Percentiles rank a stretch among this genome's conserved stretches.
phyloP scores from a whole-genome alignment of 2,888 invertebrate species.

The Argyresthia goedartella region DNA sequence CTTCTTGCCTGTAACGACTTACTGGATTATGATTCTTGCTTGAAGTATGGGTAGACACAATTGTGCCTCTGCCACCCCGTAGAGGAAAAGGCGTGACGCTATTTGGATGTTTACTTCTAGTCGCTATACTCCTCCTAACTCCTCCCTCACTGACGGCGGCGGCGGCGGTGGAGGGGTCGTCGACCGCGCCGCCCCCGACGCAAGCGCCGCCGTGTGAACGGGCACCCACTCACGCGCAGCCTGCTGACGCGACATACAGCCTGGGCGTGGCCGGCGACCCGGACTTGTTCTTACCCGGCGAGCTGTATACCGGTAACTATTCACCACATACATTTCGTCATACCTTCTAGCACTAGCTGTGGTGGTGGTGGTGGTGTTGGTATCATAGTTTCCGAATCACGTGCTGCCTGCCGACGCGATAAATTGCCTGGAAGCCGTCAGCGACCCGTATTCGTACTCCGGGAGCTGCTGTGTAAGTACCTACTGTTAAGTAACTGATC shows the following conservation, averaged over 20 bases:
- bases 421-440: background rate
- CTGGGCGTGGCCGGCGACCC: constrained; percentile 81
- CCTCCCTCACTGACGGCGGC: background rate
- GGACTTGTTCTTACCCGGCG: constrained; percentile 81
- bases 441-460: background rate
- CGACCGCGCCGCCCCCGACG: background rate
- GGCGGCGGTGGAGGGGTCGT: background rate
- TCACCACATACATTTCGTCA: background rate
- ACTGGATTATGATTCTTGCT: too few species aligned
- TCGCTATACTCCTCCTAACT: background rate
- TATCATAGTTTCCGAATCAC: background rate
- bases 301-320: constrained; percentile 76
- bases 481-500: too few species aligned
- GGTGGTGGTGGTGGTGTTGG: background rate
- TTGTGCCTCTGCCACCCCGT: too few species aligned
- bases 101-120: background rate
- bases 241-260: constrained; percentile 78
- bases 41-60: too few species aligned
- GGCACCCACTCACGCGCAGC: constrained; percentile 48
- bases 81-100: background rate
- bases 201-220: constrained; percentile 26
- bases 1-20: too few species aligned
- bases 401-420: background rate
- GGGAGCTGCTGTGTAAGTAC: background rate
- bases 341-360: background rate